Evolutionary conservation across 1,140 invertebrate genomes (phyloP).

Genomic region (Hestina assimilis): DNA sequence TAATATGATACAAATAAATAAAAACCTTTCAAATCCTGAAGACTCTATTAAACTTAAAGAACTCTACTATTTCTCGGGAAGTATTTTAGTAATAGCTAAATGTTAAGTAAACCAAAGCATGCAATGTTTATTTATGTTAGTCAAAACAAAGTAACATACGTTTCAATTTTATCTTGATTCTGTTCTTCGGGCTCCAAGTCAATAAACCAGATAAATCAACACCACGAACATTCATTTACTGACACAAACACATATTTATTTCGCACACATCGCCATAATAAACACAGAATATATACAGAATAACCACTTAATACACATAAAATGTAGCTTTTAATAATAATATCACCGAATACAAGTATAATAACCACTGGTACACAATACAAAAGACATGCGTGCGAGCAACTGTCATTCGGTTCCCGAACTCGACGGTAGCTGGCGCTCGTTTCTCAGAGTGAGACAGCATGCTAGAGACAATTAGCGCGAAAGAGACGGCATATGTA

Average conservation of each 20-base stretch:
- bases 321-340: slow-evolving; percentile 13
- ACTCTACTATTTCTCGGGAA: no score
- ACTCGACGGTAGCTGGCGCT: slow-evolving; percentile 51
- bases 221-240: slow-evolving; percentile 71
- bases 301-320: not conserved
- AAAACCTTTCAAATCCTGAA: no score
- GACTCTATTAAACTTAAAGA: no score
- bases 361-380: slow-evolving; percentile 40
- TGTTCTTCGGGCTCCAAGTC: slow-evolving; percentile 71
- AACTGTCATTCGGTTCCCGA: slow-evolving; percentile 56
- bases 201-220: slow-evolving; percentile 68
- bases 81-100: not conserved
- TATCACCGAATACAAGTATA: slow-evolving; percentile 21
- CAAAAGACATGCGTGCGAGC: slow-evolving; percentile 50
- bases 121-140: slow-evolving; percentile 4
- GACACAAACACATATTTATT: slow-evolving; percentile 55
- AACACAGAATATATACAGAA: slow-evolving; percentile 23
- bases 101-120: not conserved
- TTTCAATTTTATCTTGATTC: slow-evolving; percentile 74
- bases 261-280: slow-evolving; percentile 34
- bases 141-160: slow-evolving; percentile 49
- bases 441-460: slow-evolving; percentile 34
- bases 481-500: slow-evolving; percentile 35
- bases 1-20: no score
- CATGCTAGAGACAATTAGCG: slow-evolving; percentile 24